Conservation (phyloP, 2,113 vertebrate species). For the Alaudala cheleensis region DNA sequence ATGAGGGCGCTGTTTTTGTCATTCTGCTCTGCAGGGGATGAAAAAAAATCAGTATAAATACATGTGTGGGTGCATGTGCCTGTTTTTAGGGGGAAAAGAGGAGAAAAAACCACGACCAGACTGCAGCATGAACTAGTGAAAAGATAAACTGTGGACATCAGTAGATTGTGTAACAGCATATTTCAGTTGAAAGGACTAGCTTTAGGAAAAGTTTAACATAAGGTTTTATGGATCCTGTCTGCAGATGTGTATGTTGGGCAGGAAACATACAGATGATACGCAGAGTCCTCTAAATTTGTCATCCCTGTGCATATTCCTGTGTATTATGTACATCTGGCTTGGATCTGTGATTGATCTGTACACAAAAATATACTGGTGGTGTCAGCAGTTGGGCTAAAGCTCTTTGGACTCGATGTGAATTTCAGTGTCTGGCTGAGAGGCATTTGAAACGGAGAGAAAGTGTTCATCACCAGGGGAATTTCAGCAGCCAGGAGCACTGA, state of each 20-base stretch:
- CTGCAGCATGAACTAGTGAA: neutral
- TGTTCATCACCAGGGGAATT: neutral
- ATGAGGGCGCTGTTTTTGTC: constrained; percentile 84
- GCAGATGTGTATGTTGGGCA: neutral
- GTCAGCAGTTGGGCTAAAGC: neutral
- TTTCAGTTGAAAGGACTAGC: neutral
- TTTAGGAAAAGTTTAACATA: neutral
- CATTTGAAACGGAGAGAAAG: neutral
- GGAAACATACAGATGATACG: neutral
- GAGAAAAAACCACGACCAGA: neutral
- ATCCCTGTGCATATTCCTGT: neutral
- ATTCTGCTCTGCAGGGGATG: constrained; percentile 75
- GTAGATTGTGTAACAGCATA: neutral
- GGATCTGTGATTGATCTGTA: neutral
- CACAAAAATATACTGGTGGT: rapidly evolving
- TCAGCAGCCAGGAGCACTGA: neutral
- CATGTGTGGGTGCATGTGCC: rapidly evolving
- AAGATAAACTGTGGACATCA: neutral
- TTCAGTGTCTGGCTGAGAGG: neutral
- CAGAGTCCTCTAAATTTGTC: neutral
- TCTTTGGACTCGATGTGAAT: neutral
- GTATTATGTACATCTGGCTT: neutral
- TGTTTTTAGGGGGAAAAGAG: neutral
- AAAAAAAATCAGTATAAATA: neutral
- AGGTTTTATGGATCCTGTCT: neutral